Percentiles rank a stretch among this genome's conserved stretches.
Evolutionary conservation across 2,797 vertebrate genomes (phyloP).

Genomic region (Gadopsis bispinosus): DNA sequence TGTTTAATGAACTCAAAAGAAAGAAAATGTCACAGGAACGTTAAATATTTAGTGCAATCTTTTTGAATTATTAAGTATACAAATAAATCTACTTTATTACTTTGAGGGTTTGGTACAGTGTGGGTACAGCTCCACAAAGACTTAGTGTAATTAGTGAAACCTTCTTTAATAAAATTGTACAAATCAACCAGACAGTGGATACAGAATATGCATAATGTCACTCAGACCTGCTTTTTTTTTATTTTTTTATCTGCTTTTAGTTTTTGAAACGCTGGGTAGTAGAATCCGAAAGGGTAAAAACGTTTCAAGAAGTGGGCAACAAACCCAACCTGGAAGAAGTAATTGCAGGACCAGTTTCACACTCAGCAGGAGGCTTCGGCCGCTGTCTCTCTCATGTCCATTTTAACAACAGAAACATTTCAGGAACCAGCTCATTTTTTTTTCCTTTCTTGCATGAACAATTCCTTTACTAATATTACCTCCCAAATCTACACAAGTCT

Average conservation of each 20-base stretch:
- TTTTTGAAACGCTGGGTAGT: neutral
- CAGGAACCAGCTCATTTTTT: constrained; percentile 1
- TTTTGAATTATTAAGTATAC: no score
- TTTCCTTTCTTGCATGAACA: constrained; percentile 6
- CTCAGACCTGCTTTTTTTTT: neutral
- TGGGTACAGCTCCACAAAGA: no score
- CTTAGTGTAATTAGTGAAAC: neutral
- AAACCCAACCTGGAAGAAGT: constrained; percentile 14
- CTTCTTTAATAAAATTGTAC: neutral
- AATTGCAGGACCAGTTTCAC: constrained; percentile 19
- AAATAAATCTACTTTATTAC: no score
- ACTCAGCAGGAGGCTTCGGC: constrained; percentile 17
- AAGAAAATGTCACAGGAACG: no score
- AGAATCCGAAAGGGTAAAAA: neutral
- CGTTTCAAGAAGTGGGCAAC: neutral
- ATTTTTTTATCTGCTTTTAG: neutral
- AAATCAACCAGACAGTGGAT: neutral
- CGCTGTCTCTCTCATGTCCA: constrained; percentile 4
- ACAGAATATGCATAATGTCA: neutral
- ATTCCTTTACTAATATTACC: constrained; percentile 15
- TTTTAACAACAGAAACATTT: constrained; percentile 44
- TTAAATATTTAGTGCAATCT: no score
- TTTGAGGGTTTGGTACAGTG: no score
- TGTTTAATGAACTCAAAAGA: no score
- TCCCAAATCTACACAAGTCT: neutral